phyloP scores from a whole-genome alignment of 1,140 invertebrate genomes.

The Thalassaphorura encarpata region DNA sequence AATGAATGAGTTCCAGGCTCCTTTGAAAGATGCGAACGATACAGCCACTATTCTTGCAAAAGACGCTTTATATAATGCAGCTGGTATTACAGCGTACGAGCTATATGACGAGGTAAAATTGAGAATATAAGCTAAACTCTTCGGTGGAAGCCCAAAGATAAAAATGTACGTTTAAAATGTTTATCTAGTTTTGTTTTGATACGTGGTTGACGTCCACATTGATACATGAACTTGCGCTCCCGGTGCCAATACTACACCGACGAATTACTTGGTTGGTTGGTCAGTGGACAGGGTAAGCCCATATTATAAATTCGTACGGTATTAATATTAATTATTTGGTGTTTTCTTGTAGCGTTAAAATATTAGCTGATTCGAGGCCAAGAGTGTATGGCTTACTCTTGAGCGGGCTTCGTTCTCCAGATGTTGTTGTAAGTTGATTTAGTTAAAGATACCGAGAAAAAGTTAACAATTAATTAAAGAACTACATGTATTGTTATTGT shows the following conservation, averaged over 20 bases:
- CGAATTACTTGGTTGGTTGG: slow-evolving; percentile 79
- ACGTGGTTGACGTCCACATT: slow-evolving; percentile 79
- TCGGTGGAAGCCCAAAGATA: neutral
- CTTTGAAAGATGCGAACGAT: slow-evolving; percentile 52
- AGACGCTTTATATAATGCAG: slow-evolving; percentile 91
- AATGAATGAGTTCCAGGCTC: slow-evolving; percentile 50
- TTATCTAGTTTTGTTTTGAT: slow-evolving; percentile 70
- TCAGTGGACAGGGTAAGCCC: slow-evolving; percentile 73
- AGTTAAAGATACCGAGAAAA: slow-evolving; percentile 29
- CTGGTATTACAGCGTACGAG: slow-evolving; percentile 79
- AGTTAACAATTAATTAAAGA: slow-evolving; percentile 36
- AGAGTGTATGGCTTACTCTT: slow-evolving; percentile 67
- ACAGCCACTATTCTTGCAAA: slow-evolving; percentile 68
- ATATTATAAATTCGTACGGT: no score
- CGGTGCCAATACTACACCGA: slow-evolving; percentile 70
- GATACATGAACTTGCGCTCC: slow-evolving; percentile 67
- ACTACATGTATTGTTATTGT: slow-evolving; percentile 32
- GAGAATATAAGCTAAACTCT: no score
- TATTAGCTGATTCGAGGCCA: slow-evolving; percentile 65
- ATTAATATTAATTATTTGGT: no score
- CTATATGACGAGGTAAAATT: slow-evolving; percentile 77
- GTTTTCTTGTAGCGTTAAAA: no score
- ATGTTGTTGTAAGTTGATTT: slow-evolving; percentile 54
- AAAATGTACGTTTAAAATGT: slow-evolving; percentile 19
- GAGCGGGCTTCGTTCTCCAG: slow-evolving; percentile 51